Base-by-base conservation (phyloP, 2,888 invertebrate genomes). In the Chloroclysta siterata region DNA sequence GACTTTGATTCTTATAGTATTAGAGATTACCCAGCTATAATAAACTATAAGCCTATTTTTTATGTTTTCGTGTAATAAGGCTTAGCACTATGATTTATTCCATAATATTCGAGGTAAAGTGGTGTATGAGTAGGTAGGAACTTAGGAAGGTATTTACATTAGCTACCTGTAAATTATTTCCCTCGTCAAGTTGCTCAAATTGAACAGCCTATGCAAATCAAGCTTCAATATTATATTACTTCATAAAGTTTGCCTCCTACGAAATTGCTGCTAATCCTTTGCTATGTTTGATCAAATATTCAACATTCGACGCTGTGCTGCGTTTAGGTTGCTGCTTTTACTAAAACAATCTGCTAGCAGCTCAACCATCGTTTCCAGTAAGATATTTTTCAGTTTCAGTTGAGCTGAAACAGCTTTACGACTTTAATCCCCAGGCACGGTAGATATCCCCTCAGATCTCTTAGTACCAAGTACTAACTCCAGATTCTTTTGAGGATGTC, bases 231-330 rank as follows among this genome's bases (percentile, higher is more conserved):
- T 54, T 63, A 55, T 56, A 56, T 62, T 59, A 53, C 22, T 68
- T 42, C 52, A 60, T 62, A 57, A 63, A 66, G 60, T 68, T 63
- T 48, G 61, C 41, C 46, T 63, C 47, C 44, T 42, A 54, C 48
- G 56, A 59, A 60, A 63, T 67, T 70, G 57, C 53, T 55, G 36
- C 56, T 66, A 67, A 64, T 68, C 60, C 61, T 54, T 44, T 42
- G 54, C 69, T 70, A 68, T 68, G 63, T 70, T 58, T 62, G 55
- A 73, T 80, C 70, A 78, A 78, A 77, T 79, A 77, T 80, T 73
- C 78, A 74, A 63, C 64, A 59, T 64, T 67, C 56, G 17, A 54
- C 50, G 53, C 50, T 39, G 46, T 52, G 52, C 59, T 53, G 17
- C 39, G 4, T 60, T 60, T n/a, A 60, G 47, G 29, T 3, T 39